These are phyloP conservation scores for Spilarctia lutea DNA, from an alignment of 2,888 invertebrate species.

Conservation along the genomic window DNA sequence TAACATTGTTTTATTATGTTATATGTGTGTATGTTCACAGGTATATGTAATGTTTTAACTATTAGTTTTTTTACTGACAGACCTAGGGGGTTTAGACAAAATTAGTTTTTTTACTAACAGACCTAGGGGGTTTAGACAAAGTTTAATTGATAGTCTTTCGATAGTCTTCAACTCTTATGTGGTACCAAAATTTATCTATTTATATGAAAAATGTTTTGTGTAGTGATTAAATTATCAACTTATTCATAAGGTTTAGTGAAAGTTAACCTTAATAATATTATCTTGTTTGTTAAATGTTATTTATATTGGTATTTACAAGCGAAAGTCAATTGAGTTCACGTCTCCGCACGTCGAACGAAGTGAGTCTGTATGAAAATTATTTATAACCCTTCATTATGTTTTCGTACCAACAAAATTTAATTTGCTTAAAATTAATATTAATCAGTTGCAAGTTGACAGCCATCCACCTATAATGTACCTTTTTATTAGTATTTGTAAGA, in stretches of 20 bases:
- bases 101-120: too few relatives aligned
- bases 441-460: conserved; percentile 50
- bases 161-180: too few relatives aligned
- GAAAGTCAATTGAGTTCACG: conserved; percentile 61
- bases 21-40: too few relatives aligned
- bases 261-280: conserved; percentile 26
- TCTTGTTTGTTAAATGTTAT: conserved; percentile 48
- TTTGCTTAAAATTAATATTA: conserved; percentile 54
- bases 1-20: too few relatives aligned
- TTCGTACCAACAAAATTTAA: conserved; percentile 57
- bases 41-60: too few relatives aligned
- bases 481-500: neutral
- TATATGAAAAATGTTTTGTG: neutral
- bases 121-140: too few relatives aligned
- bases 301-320: conserved; percentile 56
- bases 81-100: too few relatives aligned
- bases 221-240: neutral
- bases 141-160: too few relatives aligned
- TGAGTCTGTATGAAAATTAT: conserved; percentile 65
- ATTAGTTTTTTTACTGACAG: too few relatives aligned
- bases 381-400: conserved; percentile 73
- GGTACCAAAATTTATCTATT: neutral
- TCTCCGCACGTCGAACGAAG: conserved; percentile 41
- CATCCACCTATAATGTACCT: neutral
- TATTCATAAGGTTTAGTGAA: conserved; percentile 24